Evolutionary conservation across 2,888 invertebrate genomes (phyloP), one percentile per base, ranked within the genome.

Genomic region (Drosophila rellima): DNA sequence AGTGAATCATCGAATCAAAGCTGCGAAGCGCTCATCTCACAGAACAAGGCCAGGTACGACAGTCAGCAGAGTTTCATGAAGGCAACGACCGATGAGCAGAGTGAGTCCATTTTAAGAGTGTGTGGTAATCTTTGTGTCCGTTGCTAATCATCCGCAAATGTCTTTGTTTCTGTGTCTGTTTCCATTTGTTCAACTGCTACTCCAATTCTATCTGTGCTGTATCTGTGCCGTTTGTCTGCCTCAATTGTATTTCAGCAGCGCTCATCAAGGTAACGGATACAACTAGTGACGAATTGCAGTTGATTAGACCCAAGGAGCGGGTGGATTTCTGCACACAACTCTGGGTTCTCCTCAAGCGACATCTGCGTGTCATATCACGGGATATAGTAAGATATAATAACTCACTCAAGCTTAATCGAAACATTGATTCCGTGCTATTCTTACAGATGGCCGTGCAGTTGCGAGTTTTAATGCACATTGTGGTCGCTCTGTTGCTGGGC

Each of bases 401-500:
- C 2, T 8, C 13, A 23, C 5, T 1, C 6, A 4, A n/a, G 0
- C 3, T 10, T n/a, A n/a, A 20, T 26, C 33, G 5, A 13, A 4
- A 3, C 2, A 11, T 10, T 20, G 2, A 3, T 20, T 15, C 7
- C 6, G 5, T 44, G 6, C 2, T 31, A 3, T 44, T 13, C 39
- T 26, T 23, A 2, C 40, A 92, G 92, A 68, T 91, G n/a, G 82
- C 89, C 3, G 91, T 91, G 2, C 95, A 95, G 87, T 82, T 95
- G 81, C 94, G 98, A 26, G 93, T 97, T 31, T 92, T 95, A 2
- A 96, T 97, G 84, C 98, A 98, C 90, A 92, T 96, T 23, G 87
- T 94, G 1, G 96, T 98, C 88, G 98, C 96, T 0, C 84, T 97
- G 31, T 93, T 97, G 68, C 95, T 98, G 70, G 98, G 98, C 4